A percentile compares a stretch with the other conserved stretches of the same genome.
These are phyloP conservation scores for Chaetophractus vellerosus DNA, from an alignment of 2,797 vertebrate genomes.

Conservation along the genomic window DNA sequence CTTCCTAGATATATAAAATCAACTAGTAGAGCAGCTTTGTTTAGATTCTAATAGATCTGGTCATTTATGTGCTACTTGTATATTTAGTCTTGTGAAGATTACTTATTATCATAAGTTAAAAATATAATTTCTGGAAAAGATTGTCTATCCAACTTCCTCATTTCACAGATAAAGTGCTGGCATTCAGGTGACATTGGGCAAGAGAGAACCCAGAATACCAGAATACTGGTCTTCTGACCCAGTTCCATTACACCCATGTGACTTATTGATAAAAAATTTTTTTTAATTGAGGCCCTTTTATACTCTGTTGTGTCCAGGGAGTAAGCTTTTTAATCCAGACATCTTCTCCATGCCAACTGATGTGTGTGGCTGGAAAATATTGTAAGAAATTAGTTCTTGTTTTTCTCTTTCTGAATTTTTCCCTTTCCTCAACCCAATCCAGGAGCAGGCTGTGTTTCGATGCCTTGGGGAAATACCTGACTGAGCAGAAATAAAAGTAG, in stretches of 20 bases:
- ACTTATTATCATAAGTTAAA: background rate
- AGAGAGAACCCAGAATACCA: background rate
- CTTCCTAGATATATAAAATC: background rate
- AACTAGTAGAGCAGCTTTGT: background rate
- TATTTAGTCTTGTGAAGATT: background rate
- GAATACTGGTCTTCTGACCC: background rate
- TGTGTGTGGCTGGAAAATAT: constrained; percentile 33
- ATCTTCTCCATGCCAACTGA: background rate
- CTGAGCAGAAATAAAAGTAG: constrained; percentile 53
- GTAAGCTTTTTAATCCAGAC: background rate
- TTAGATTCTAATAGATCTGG: background rate
- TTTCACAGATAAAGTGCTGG: background rate
- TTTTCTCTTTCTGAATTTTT: constrained; percentile 56
- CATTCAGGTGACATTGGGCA: background rate
- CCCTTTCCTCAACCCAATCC: background rate
- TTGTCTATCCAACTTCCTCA: background rate
- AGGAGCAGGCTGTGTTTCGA: constrained; percentile 27
- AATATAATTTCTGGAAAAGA: background rate
- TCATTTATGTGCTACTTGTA: background rate
- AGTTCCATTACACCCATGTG: background rate
- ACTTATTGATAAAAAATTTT: background rate
- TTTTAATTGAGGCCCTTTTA: background rate
- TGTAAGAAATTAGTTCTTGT: constrained; percentile 31
- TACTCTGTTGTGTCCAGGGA: background rate
- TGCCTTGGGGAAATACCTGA: background rate